Conservation (phyloP, 1,140 invertebrate genomes). For the Penaeus chinensis region DNA sequence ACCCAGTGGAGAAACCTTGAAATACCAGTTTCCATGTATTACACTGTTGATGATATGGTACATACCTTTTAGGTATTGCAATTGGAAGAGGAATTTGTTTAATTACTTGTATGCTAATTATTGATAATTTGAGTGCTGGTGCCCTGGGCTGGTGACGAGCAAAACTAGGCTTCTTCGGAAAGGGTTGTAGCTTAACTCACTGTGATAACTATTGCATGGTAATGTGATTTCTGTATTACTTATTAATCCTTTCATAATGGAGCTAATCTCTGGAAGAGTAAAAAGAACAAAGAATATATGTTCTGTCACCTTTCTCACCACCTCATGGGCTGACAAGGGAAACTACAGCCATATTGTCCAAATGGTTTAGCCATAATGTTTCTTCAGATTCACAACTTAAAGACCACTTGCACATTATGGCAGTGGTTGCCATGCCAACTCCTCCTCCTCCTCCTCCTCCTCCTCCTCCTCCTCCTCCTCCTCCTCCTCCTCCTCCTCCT, state of each 20-base stretch:
- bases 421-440: constrained; percentile 27
- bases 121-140: constrained; percentile 26
- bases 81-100: too few species aligned
- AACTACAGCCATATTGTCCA: constrained; percentile 17
- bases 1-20: too few species aligned
- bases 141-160: constrained; percentile 52
- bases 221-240: constrained; percentile 60
- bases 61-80: too few species aligned
- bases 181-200: constrained; percentile 60
- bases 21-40: too few species aligned
- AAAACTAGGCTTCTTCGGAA: constrained; percentile 59
- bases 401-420: constrained; percentile 40
- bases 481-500: constrained; percentile 4
- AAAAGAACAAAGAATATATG: constrained; percentile 41
- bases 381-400: constrained; percentile 31
- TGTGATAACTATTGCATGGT: constrained; percentile 61
- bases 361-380: constrained; percentile 32
- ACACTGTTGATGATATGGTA: too few species aligned
- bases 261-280: constrained; percentile 54
- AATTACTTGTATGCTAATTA: too few species aligned
- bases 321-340: constrained; percentile 14
- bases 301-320: constrained; percentile 27
- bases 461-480: constrained; percentile 4
- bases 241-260: constrained; percentile 53
- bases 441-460: constrained; percentile 6